Percentiles rank a stretch among this genome's conserved stretches.
Evolutionary conservation across 2,113 vertebrate genomes (phyloP).

Genomic region (Pandion haliaetus): DNA sequence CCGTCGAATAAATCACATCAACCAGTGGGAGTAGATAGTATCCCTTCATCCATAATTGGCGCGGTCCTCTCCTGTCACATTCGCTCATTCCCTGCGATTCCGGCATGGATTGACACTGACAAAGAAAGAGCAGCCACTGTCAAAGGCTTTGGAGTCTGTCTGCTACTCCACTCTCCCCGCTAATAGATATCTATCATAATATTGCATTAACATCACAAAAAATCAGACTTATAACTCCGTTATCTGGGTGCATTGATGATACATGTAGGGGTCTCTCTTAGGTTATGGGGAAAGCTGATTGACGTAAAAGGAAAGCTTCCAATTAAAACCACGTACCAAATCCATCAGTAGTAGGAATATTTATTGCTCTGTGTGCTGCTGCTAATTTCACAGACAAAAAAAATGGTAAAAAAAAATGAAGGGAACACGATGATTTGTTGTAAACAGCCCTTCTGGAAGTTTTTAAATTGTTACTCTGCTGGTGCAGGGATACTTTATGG

Average conservation of each 20-base stretch:
- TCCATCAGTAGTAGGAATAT: background rate
- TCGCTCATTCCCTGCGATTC: conserved; percentile 76
- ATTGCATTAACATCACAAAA: conserved; percentile 54
- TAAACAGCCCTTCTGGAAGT: background rate
- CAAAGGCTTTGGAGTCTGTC: conserved; percentile 73
- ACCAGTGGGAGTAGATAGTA: conserved; percentile 81
- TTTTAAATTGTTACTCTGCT: background rate
- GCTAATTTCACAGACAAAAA: background rate
- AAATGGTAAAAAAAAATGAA: background rate
- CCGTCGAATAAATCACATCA: conserved; percentile 90
- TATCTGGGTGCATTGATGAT: conserved; percentile 27
- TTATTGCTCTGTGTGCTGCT: background rate
- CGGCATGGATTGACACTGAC: conserved; percentile 80
- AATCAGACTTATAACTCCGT: conserved; percentile 37
- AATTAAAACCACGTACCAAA: conserved; percentile 6
- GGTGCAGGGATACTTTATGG: background rate
- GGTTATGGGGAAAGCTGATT: conserved; percentile 44
- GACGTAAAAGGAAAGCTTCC: conserved; percentile 68
- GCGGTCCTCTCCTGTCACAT: conserved; percentile 81
- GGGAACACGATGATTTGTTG: background rate
- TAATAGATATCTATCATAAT: conserved; percentile 75
- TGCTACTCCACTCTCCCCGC: conserved; percentile 57
- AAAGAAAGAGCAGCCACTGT: conserved; percentile 78
- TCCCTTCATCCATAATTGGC: conserved; percentile 90
- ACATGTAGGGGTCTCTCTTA: background rate